Evolutionary conservation across 2,888 invertebrate genomes (phyloP).

Genomic region (Lathronympha strigana): DNA sequence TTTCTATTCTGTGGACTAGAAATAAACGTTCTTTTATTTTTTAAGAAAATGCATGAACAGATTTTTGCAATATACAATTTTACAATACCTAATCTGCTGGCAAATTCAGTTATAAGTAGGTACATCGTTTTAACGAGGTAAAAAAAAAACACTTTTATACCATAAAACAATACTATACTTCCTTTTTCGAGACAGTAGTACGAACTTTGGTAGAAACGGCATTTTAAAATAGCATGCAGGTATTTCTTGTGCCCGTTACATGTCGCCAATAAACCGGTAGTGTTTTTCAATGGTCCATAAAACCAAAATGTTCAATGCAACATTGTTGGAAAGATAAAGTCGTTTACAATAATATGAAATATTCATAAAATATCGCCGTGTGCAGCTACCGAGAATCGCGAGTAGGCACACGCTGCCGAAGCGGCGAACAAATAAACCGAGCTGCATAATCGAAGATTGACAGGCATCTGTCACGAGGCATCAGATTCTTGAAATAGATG

Average conservation of each 20-base stretch:
- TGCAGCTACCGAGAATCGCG: conserved; percentile 58
- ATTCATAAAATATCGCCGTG: conserved; percentile 73
- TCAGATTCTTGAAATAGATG: conserved; percentile 41
- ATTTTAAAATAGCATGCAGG: not conserved
- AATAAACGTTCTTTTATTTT: no score
- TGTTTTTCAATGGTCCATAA: conserved; percentile 67
- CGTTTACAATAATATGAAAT: conserved; percentile 80
- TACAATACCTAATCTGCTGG: no score
- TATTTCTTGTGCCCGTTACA: conserved; percentile 44
- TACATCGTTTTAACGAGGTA: no score
- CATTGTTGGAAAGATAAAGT: conserved; percentile 73
- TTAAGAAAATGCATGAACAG: no score
- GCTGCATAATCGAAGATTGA: conserved; percentile 54
- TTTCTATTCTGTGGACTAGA: not conserved
- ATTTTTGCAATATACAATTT: no score
- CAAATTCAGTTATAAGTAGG: no score
- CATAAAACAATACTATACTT: not conserved
- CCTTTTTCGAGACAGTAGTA: not conserved
- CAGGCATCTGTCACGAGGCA: conserved; percentile 53
- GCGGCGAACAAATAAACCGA: conserved; percentile 60
- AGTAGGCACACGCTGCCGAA: conserved; percentile 50
- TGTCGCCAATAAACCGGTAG: conserved; percentile 54
- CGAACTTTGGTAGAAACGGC: no score
- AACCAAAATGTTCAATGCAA: conserved; percentile 68
- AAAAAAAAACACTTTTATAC: no score